Evolutionary conservation across 2,888 invertebrate genomes (phyloP).

Genomic region (Drosophila acutilabella): DNA sequence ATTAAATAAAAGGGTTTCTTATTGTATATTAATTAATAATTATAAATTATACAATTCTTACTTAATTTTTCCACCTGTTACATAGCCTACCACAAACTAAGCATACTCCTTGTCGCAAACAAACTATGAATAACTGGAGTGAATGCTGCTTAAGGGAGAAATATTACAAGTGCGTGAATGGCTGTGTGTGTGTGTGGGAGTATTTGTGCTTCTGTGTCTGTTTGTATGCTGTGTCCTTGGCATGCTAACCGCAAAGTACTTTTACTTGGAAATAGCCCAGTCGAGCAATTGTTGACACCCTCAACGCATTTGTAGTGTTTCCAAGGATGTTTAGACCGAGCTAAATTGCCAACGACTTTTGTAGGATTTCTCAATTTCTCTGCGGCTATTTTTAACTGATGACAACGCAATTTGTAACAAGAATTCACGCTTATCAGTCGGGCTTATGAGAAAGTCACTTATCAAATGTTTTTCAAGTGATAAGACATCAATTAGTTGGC

Average conservation of each 20-base stretch:
- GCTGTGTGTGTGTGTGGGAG: conserved; percentile 1
- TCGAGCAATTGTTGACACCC: conserved; percentile 46
- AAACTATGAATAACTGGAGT: not conserved
- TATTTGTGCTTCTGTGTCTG: not conserved
- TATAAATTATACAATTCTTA: no score
- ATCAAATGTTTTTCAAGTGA: conserved; percentile 29
- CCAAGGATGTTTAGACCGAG: conserved; percentile 54
- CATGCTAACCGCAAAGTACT: conserved; percentile 52
- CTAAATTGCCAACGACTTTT: conserved; percentile 61
- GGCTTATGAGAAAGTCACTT: not conserved
- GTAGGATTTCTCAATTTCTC: conserved; percentile 57
- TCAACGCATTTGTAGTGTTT: conserved; percentile 69
- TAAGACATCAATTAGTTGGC: no score
- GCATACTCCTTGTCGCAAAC: no score
- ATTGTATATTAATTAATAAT: no score
- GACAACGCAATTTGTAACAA: conserved; percentile 10
- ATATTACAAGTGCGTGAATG: not conserved
- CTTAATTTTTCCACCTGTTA: no score
- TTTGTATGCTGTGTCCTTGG: conserved; percentile 52
- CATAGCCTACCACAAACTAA: no score
- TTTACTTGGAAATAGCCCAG: conserved; percentile 48
- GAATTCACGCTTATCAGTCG: conserved; percentile 3
- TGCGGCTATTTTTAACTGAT: conserved; percentile 49
- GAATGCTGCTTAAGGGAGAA: conserved; percentile 15
- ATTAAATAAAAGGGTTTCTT: no score